A percentile compares a stretch with the other conserved stretches of the same genome.
phyloP scores from a whole-genome alignment of 2,797 vertebrate species.

The Eutrigla gurnardus region DNA sequence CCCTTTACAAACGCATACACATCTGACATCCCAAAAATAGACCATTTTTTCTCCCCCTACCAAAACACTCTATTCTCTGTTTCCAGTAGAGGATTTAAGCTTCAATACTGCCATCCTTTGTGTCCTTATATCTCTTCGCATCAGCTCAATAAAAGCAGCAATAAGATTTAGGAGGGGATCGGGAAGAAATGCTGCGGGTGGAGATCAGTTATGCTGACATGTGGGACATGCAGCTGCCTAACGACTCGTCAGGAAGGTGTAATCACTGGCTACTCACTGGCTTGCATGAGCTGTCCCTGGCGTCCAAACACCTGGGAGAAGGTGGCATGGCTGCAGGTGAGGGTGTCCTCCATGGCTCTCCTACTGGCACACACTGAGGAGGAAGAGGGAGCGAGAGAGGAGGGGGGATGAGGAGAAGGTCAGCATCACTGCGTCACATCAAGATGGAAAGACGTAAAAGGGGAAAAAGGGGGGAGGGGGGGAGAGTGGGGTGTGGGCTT shows the following conservation, averaged over 20 bases:
- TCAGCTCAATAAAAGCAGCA: constrained; percentile 36
- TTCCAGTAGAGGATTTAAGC: constrained; percentile 7
- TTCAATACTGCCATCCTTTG: background rate
- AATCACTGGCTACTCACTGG: constrained; percentile 80
- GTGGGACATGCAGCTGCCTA: constrained; percentile 39
- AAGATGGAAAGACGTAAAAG: constrained; percentile 13
- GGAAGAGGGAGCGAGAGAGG: constrained; percentile 3
- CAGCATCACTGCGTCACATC: constrained; percentile 71
- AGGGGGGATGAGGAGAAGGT: constrained; percentile 53
- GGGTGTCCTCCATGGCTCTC: constrained; percentile 84
- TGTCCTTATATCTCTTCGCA: constrained; percentile 6
- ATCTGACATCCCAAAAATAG: constrained; percentile 39
- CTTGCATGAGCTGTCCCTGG: constrained; percentile 88
- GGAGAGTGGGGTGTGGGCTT: constrained; percentile 12
- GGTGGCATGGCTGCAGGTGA: constrained; percentile 86
- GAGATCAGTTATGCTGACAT: constrained; percentile 49
- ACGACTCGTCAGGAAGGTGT: constrained; percentile 35
- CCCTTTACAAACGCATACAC: constrained; percentile 21
- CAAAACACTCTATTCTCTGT: constrained; percentile 8
- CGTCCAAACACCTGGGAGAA: constrained; percentile 88
- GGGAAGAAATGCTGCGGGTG: constrained; percentile 39
- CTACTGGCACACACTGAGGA: constrained; percentile 53
- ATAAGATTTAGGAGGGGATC: constrained; percentile 31
- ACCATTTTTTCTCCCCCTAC: background rate
- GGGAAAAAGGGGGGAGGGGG: background rate